Conservation (phyloP, 2,113 vertebrate genomes). For the Pollachius pollachius region DNA sequence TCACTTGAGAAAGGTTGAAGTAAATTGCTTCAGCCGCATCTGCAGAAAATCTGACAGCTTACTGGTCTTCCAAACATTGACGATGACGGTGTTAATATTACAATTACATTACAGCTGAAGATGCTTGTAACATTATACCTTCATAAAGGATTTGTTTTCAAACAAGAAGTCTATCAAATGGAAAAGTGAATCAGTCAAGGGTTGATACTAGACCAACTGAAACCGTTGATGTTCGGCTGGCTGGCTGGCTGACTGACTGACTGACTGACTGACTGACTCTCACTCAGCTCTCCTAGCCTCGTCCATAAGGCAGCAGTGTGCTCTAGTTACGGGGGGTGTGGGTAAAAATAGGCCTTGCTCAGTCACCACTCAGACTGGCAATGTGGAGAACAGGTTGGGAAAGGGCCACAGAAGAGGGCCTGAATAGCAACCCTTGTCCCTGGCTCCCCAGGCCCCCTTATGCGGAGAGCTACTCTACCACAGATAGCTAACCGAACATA, state of each 20-base stretch:
- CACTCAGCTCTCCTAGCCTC: slow-evolving; percentile 35
- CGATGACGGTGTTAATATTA: too few species aligned
- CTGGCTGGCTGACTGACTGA: slow-evolving; percentile 33
- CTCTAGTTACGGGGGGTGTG: slow-evolving; percentile 53
- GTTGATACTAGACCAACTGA: slow-evolving; percentile 10
- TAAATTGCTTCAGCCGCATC: too few species aligned
- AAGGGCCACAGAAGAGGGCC: slow-evolving; percentile 63
- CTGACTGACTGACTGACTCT: slow-evolving; percentile 37
- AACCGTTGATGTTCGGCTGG: slow-evolving; percentile 1
- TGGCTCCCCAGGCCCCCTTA: slow-evolving; percentile 29
- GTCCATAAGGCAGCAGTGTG: slow-evolving; percentile 48
- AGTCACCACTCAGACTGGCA: slow-evolving; percentile 69
- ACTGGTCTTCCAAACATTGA: too few species aligned
- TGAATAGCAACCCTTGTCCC: slow-evolving; percentile 67
- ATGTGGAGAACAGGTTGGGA: slow-evolving; percentile 63
- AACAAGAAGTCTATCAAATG: background rate
- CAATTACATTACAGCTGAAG: too few species aligned
- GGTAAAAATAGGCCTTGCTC: slow-evolving; percentile 70
- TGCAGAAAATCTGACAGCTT: too few species aligned
- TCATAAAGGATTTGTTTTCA: background rate
- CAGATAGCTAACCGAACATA: too few species aligned
- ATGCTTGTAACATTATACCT: too few species aligned
- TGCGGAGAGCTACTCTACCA: too few species aligned
- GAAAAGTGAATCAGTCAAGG: background rate
- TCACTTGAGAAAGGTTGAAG: too few species aligned